Conservation (phyloP, 2,888 invertebrate genomes). For the Exephanes ischioxanthus region DNA sequence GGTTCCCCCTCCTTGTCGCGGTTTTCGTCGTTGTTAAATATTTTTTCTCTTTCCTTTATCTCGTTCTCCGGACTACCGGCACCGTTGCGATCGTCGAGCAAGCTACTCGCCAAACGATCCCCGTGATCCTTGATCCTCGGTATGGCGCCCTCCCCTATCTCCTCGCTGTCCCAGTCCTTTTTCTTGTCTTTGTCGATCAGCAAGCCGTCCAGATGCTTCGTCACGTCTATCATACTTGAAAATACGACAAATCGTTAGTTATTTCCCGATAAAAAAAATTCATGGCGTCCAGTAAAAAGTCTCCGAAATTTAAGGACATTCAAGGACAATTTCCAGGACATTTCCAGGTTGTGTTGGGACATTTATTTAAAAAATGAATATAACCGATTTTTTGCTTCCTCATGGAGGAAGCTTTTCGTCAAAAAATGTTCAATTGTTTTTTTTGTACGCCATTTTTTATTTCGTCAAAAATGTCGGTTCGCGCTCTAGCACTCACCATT, state of each 20-base stretch:
- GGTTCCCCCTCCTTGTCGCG: slow-evolving; percentile 69
- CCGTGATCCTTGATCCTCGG: slow-evolving; percentile 62
- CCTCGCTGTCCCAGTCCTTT: slow-evolving; percentile 54
- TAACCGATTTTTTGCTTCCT: too few species aligned
- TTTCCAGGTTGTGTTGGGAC: too few species aligned
- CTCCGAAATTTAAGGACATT: too few species aligned
- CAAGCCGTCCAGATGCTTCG: slow-evolving; percentile 60
- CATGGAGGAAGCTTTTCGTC: too few species aligned
- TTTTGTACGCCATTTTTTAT: too few species aligned
- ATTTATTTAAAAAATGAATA: too few species aligned
- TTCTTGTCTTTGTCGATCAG: slow-evolving; percentile 64
- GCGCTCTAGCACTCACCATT: too few species aligned
- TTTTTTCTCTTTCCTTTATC: slow-evolving; percentile 31
- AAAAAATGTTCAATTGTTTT: too few species aligned
- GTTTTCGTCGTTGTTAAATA: slow-evolving; percentile 44
- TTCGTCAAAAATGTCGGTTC: too few species aligned
- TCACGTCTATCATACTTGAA: slow-evolving; percentile 57
- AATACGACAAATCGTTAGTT: not conserved
- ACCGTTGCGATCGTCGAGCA: slow-evolving; percentile 64
- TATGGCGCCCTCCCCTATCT: slow-evolving; percentile 48
- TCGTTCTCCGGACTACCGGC: slow-evolving; percentile 59
- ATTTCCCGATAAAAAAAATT: not conserved
- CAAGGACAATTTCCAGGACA: too few species aligned
- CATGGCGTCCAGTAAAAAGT: too few species aligned
- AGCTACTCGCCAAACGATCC: slow-evolving; percentile 60